Base-by-base conservation (phyloP, 2,797 vertebrate species). In the Micromesistius poutassou region DNA sequence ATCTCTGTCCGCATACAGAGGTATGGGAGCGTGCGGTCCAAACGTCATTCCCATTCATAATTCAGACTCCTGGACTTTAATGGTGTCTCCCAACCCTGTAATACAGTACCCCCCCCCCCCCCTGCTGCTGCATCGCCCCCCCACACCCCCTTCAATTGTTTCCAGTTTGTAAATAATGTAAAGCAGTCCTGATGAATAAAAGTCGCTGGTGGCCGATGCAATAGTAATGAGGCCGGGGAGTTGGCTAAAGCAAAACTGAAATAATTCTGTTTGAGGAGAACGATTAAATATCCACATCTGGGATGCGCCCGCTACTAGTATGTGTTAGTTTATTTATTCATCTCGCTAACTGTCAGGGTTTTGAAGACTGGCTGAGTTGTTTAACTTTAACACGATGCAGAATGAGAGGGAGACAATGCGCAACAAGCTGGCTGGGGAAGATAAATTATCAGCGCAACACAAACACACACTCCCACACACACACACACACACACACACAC, bases 151-250 rank as follows among this genome's bases (percentile, higher is more conserved):
- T 46, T 86, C 85, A 90, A 91, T 92, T 91, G 91, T 94, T 94
- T 92, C 89, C 86, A 85, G 87, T 93, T 92, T 89, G 91, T 94
- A 91, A 94, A 94, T 94, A 93, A 94, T 95, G 91, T 88, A 94
- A 87, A 77, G 83, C 82, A 46, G 81, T 90, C 86, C 89, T 85
- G 87, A 93, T 90, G 90, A 91, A 87, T 90, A 82, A 85, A 91
- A 88, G 87, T 90, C 89, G 91, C 91, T 87, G 50, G 85, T 13
- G 77, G 87, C 88, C 88, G 89, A 93, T 94, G 91, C 91, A 94
- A 93, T 93, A 93, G 88, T 94, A 92, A 94, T 94, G 93, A 94
- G 89, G 82, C 85, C 78, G 79, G 91, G 91, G 91, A 93, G 84
- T 40, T 3, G 79, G 78, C 87, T 88, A 81, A 77, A 91, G 85